These are phyloP conservation scores for Rhincodon typus DNA, from an alignment of 2,797 vertebrate genomes.

Conservation along the genomic window DNA sequence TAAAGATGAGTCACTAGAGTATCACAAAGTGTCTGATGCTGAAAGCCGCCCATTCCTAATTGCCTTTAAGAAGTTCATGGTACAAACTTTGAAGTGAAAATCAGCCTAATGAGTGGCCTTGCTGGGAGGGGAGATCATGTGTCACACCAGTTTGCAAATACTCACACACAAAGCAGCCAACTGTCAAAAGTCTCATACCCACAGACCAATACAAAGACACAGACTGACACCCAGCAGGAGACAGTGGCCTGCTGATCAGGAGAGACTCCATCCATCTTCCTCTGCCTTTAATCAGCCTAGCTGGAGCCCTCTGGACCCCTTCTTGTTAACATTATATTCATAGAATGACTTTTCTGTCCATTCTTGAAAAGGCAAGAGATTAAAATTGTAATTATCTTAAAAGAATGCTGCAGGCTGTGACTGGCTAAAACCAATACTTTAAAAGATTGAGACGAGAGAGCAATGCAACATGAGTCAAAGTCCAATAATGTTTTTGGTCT, in stretches of 20 bases:
- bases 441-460: slow-evolving; percentile 39
- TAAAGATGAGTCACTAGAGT: slow-evolving; percentile 77
- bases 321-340: slow-evolving; percentile 42
- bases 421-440: background rate
- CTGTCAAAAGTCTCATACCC: slow-evolving; percentile 59
- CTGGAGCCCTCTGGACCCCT: slow-evolving; percentile 45
- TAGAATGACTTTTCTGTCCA: slow-evolving; percentile 39
- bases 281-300: slow-evolving; percentile 50
- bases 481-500: slow-evolving; percentile 59
- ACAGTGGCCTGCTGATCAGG: slow-evolving; percentile 55
- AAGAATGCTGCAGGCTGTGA: slow-evolving; percentile 47
- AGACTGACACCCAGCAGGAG: slow-evolving; percentile 68
- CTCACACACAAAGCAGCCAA: slow-evolving; percentile 57
- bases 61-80: slow-evolving; percentile 84
- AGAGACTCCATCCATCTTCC: slow-evolving; percentile 66
- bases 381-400: slow-evolving; percentile 48
- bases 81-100: slow-evolving; percentile 84
- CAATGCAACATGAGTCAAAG: slow-evolving; percentile 56
- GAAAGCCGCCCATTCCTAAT: slow-evolving; percentile 85
- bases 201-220: slow-evolving; percentile 60
- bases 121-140: slow-evolving; percentile 59
- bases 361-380: slow-evolving; percentile 35
- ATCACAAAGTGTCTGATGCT: slow-evolving; percentile 72
- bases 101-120: slow-evolving; percentile 72
- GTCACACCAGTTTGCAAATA: slow-evolving; percentile 60